A percentile compares a stretch with the other conserved stretches of the same genome.
phyloP scores from a whole-genome alignment of 2,888 invertebrate genomes.

The Lymantria dispar region DNA sequence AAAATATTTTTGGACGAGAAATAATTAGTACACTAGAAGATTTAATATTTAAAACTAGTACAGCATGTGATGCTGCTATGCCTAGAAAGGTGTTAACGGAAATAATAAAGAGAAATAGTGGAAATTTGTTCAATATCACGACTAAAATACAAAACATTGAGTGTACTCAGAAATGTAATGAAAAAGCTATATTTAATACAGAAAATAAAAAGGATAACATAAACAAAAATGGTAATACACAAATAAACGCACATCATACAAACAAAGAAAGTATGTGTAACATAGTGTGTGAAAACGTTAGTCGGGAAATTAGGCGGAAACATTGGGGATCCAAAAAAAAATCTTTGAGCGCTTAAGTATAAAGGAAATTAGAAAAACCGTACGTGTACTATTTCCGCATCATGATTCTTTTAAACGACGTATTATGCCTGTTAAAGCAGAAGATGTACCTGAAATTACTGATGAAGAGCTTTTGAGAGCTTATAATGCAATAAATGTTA shows the following conservation, averaged over 20 bases:
- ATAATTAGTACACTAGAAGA: background rate
- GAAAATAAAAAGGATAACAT: background rate
- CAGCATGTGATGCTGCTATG: background rate
- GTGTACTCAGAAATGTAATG: background rate
- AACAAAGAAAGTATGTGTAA: background rate
- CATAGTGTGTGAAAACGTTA: too few species aligned
- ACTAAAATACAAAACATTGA: background rate
- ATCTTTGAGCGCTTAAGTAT: background rate
- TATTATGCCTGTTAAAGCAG: background rate
- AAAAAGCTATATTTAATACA: background rate
- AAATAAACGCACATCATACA: background rate
- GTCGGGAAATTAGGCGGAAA: too few species aligned
- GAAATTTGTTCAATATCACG: background rate
- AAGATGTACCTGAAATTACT: background rate
- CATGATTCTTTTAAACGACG: background rate
- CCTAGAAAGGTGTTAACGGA: background rate
- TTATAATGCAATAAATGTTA: background rate
- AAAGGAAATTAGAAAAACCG: background rate
- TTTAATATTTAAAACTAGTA: background rate
- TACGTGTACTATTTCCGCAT: background rate
- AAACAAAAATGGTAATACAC: background rate
- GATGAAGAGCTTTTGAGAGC: background rate
- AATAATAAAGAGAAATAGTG: background rate
- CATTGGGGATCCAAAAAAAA: background rate
- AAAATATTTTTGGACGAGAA: background rate